These are phyloP conservation scores for Adoxophyes honmai DNA, from an alignment of 1,140 invertebrate genomes.

Conservation along the genomic window DNA sequence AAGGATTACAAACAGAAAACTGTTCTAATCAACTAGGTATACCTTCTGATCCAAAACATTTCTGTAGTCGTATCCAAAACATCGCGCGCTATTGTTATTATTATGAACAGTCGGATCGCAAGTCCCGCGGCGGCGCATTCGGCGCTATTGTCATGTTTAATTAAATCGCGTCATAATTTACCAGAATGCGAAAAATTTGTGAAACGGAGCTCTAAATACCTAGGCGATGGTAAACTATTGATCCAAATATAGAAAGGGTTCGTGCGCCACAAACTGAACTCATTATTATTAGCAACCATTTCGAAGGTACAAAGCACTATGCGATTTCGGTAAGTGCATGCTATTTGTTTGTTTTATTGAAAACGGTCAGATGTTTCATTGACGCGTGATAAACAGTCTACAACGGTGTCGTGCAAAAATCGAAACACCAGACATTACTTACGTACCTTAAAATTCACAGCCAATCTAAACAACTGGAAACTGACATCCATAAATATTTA, in stretches of 20 bases:
- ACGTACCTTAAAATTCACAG: slow-evolving; percentile 76
- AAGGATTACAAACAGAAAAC: background rate
- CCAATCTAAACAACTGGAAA: slow-evolving; percentile 76
- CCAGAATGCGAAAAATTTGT: slow-evolving; percentile 62
- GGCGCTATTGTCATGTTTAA: slow-evolving; percentile 39
- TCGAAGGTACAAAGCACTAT: slow-evolving; percentile 56
- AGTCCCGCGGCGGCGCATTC: slow-evolving; percentile 44
- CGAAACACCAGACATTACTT: slow-evolving; percentile 57
- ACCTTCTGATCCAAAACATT: background rate
- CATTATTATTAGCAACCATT: slow-evolving; percentile 55
- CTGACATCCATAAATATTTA: slow-evolving; percentile 77
- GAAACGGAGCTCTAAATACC: slow-evolving; percentile 52
- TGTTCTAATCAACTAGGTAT: background rate
- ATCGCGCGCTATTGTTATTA: slow-evolving; percentile 24
- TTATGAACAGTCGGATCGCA: slow-evolving; percentile 38
- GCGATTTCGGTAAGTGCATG: slow-evolving; percentile 57
- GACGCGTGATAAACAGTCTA: slow-evolving; percentile 34
- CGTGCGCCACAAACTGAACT: slow-evolving; percentile 59
- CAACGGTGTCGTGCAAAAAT: slow-evolving; percentile 59
- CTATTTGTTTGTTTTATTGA: slow-evolving; percentile 41
- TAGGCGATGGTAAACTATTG: slow-evolving; percentile 69
- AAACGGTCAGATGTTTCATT: slow-evolving; percentile 35
- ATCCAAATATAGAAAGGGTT: slow-evolving; percentile 69
- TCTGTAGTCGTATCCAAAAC: background rate
- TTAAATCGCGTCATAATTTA: slow-evolving; percentile 47